A percentile compares a stretch with the other conserved stretches of the same genome.
These are phyloP conservation scores for Stegodyphus dumicola DNA, from an alignment of 1,140 invertebrate genomes.

Conservation along the genomic window DNA sequence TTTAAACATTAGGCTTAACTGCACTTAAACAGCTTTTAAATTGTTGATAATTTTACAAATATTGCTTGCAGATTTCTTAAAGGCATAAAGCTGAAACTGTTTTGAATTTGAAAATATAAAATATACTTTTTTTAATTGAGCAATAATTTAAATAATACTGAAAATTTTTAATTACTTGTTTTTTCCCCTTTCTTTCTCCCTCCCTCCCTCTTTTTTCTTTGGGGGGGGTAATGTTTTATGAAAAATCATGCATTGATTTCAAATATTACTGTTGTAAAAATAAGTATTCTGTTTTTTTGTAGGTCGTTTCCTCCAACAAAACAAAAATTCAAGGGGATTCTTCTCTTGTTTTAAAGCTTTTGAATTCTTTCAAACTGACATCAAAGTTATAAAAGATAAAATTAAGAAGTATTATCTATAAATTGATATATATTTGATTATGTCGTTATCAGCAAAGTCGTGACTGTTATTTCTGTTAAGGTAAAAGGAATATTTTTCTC, in stretches of 20 bases:
- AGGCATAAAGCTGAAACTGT: too few relatives aligned
- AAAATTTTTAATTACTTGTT: not conserved
- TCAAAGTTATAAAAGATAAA: constrained; percentile 30
- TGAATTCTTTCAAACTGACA: constrained; percentile 28
- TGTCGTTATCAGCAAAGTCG: not conserved
- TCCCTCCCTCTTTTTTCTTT: not conserved
- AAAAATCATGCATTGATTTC: not conserved
- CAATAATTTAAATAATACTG: not conserved
- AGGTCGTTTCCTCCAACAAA: constrained; percentile 24
- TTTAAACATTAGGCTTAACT: too few relatives aligned
- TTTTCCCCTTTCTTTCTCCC: not conserved
- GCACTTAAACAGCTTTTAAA: too few relatives aligned
- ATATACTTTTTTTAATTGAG: too few relatives aligned
- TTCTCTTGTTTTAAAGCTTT: constrained; percentile 28
- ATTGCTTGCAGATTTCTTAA: too few relatives aligned
- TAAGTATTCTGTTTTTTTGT: not conserved
- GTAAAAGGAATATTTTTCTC: too few relatives aligned
- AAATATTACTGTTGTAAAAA: not conserved
- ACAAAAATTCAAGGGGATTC: constrained; percentile 34
- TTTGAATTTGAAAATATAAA: too few relatives aligned
- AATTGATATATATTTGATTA: not conserved
- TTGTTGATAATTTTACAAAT: too few relatives aligned
- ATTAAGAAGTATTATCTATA: not conserved
- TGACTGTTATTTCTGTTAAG: too few relatives aligned
- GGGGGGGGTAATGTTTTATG: not conserved